Percentiles rank a stretch among this genome's conserved stretches.
phyloP scores from a whole-genome alignment of 2,888 invertebrate genomes.

The Ganaspis brasiliensis region DNA sequence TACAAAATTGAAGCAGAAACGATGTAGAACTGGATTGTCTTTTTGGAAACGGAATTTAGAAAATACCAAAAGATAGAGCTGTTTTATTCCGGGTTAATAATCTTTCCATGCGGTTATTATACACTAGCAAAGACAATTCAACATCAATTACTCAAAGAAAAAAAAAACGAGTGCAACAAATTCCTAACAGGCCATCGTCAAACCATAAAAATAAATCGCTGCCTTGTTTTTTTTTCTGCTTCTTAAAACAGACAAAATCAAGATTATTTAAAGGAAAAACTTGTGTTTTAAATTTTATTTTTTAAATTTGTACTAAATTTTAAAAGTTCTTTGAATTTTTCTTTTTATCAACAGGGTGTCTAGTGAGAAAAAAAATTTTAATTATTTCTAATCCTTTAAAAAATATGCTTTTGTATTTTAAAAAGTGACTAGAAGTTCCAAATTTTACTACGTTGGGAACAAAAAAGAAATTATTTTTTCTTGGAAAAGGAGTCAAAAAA shows the following conservation, averaged over 20 bases:
- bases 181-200: conserved; percentile 63
- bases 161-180: conserved; percentile 74
- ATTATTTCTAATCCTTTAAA: too few species aligned
- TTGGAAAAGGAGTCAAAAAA: too few species aligned
- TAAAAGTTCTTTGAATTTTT: neutral
- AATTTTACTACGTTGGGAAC: too few species aligned
- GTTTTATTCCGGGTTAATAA: conserved; percentile 61
- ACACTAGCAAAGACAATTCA: conserved; percentile 77
- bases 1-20: conserved; percentile 31
- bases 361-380: too few species aligned
- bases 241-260: neutral
- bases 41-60: conserved; percentile 51
- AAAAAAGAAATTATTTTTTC: too few species aligned
- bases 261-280: neutral
- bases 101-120: conserved; percentile 76
- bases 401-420: too few species aligned
- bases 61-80: conserved; percentile 20
- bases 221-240: neutral
- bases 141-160: conserved; percentile 74
- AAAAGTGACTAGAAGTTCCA: too few species aligned
- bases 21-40: conserved; percentile 30
- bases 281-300: neutral
- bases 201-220: conserved; percentile 60
- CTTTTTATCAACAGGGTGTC: too few species aligned
- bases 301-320: neutral